A percentile compares a stretch with the other conserved stretches of the same genome.
These are phyloP conservation scores for Marmota flaviventris DNA, from an alignment of 2,113 vertebrate species.

Conservation along the genomic window DNA sequence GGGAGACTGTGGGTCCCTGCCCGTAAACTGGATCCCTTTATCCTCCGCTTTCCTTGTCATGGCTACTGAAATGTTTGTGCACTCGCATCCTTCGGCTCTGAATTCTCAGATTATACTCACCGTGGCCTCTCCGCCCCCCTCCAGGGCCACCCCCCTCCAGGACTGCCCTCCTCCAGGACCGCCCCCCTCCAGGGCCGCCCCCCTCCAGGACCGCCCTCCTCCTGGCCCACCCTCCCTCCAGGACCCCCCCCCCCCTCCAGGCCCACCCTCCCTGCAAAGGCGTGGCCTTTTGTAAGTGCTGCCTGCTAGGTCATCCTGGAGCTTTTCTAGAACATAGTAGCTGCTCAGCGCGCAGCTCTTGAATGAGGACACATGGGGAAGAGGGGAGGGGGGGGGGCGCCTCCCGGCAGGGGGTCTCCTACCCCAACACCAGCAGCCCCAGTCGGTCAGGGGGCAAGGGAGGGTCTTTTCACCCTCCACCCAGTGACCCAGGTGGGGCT, in stretches of 20 bases:
- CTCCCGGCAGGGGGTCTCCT: neutral
- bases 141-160: neutral
- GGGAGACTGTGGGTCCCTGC: too few species aligned
- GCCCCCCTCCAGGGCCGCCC: neutral
- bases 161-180: neutral
- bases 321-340: too few species aligned
- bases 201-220: too few species aligned
- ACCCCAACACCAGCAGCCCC: neutral
- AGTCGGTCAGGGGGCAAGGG: neutral
- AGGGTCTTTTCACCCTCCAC: neutral
- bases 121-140: too few species aligned
- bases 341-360: neutral
- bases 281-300: neutral
- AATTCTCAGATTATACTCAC: neutral
- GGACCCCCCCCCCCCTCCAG: too few species aligned
- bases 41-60: neutral
- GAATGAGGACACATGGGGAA: neutral
- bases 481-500: neutral
- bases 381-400: too few species aligned
- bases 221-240: neutral
- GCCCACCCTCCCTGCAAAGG: rapidly evolving
- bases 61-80: too few species aligned
- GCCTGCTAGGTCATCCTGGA: neutral
- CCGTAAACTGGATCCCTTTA: neutral
- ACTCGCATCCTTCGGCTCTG: neutral